A percentile compares a stretch with the other conserved stretches of the same genome.
Conservation (phyloP, 2,797 vertebrate species). For the Spinibarbus caldwelli region DNA sequence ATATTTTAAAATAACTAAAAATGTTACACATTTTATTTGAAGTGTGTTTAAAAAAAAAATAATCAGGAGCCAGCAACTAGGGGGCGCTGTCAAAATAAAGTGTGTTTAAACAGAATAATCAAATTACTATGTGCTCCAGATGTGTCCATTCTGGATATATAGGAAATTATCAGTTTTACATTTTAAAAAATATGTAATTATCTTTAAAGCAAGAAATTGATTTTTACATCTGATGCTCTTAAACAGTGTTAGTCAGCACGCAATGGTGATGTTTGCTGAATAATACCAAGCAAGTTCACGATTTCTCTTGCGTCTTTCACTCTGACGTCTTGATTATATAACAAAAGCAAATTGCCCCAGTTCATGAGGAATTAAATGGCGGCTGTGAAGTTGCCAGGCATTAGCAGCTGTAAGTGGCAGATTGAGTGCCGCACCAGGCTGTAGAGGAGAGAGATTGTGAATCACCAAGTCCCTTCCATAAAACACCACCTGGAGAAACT, state of each 20-base stretch:
- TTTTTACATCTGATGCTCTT: neutral
- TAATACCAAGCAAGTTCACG: constrained; percentile 10
- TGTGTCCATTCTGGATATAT: neutral
- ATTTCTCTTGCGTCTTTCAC: constrained; percentile 29
- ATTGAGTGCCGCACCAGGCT: constrained; percentile 5
- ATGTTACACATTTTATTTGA: no score
- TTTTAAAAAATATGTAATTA: neutral
- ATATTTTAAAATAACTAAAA: no score
- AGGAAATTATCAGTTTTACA: neutral
- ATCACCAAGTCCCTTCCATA: constrained; percentile 31
- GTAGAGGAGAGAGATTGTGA: constrained; percentile 42
- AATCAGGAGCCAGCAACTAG: neutral
- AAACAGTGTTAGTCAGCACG: constrained; percentile 11
- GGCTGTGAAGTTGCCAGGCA: constrained; percentile 43
- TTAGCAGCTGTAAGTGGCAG: constrained; percentile 48
- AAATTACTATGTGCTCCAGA: neutral
- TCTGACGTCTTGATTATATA: constrained; percentile 39
- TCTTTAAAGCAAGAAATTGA: neutral
- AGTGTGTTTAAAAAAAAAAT: no score
- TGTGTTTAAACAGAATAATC: neutral
- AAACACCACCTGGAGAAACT: constrained; percentile 44
- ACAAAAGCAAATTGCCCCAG: constrained; percentile 38
- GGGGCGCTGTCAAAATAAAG: neutral
- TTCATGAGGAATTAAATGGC: constrained; percentile 36
- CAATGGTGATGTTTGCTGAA: constrained; percentile 4